Percentiles rank a stretch among this genome's conserved stretches.
These are phyloP conservation scores for Ferdinandea cuprea DNA, from an alignment of 2,888 invertebrate species.

Conservation along the genomic window DNA sequence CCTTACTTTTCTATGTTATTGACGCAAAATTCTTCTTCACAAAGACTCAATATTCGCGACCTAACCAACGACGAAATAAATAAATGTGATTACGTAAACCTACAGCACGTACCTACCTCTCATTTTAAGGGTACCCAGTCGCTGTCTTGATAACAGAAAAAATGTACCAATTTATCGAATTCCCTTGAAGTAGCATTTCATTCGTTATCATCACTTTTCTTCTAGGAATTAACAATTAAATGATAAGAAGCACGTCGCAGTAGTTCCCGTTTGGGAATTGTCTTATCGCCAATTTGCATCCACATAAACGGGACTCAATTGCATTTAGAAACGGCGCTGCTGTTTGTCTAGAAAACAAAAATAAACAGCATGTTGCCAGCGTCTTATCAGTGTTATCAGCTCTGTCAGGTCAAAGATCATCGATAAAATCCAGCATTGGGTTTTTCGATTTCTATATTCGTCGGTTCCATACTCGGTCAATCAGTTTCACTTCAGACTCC, in stretches of 20 bases:
- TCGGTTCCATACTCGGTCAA: slow-evolving; percentile 10
- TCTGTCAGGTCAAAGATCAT: slow-evolving; percentile 43
- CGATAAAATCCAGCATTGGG: slow-evolving; percentile 20
- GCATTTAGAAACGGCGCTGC: slow-evolving; percentile 29
- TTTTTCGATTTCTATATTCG: slow-evolving; percentile 11
- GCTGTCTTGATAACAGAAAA: neutral
- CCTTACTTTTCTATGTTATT: too few relatives aligned
- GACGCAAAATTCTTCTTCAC: too few relatives aligned
- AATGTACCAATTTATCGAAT: neutral
- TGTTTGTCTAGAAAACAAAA: neutral
- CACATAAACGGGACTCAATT: slow-evolving; percentile 10
- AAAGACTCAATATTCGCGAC: too few relatives aligned
- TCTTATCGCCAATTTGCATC: slow-evolving; percentile 51
- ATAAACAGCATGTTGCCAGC: slow-evolving; percentile 23
- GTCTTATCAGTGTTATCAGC: slow-evolving; percentile 58
- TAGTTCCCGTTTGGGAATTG: slow-evolving; percentile 6
- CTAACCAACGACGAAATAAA: too few relatives aligned
- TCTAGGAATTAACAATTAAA: neutral
- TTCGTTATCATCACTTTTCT: neutral
- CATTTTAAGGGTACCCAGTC: too few relatives aligned
- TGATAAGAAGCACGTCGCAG: slow-evolving; percentile 27
- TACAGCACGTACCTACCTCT: too few relatives aligned
- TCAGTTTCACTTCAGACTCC: slow-evolving; percentile 58
- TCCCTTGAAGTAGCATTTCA: neutral
- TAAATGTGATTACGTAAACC: too few relatives aligned